phyloP scores from a whole-genome alignment of 2,888 invertebrate species.

The Mechanitis messenoides region DNA sequence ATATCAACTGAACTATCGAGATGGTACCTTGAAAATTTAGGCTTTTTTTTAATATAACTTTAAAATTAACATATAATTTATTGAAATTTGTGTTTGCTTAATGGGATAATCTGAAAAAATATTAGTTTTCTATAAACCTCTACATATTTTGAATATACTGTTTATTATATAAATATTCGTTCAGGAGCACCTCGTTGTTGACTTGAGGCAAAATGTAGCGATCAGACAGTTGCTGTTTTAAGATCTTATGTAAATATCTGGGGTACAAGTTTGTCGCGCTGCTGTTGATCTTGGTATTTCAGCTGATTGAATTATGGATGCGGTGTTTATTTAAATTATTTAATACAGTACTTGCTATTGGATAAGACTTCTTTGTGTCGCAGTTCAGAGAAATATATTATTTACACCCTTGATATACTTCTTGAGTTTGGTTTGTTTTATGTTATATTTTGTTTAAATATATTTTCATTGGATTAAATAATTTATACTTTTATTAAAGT shows the following conservation, averaged over 20 bases:
- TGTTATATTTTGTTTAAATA: no score
- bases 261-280: conserved; percentile 52
- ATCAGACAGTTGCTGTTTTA: conserved; percentile 64
- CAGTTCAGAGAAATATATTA: background rate
- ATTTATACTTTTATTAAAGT: no score
- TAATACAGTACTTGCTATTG: conserved; percentile 1
- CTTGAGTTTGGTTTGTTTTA: no score
- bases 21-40: no score
- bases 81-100: no score
- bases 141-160: conserved; percentile 22
- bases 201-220: conserved; percentile 56
- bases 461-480: no score
- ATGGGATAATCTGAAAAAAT: no score
- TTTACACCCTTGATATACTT: background rate
- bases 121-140: background rate
- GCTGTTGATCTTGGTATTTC: conserved; percentile 41
- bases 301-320: conserved; percentile 24
- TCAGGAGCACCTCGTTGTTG: conserved; percentile 46
- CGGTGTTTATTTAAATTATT: conserved; percentile 16
- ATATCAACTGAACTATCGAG: no score
- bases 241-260: conserved; percentile 65
- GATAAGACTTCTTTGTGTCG: background rate
- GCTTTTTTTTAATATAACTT: no score
- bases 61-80: no score
- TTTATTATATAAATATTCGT: conserved; percentile 44